Conservation (phyloP, 2,888 invertebrate species). For the Tinea pellionella region DNA sequence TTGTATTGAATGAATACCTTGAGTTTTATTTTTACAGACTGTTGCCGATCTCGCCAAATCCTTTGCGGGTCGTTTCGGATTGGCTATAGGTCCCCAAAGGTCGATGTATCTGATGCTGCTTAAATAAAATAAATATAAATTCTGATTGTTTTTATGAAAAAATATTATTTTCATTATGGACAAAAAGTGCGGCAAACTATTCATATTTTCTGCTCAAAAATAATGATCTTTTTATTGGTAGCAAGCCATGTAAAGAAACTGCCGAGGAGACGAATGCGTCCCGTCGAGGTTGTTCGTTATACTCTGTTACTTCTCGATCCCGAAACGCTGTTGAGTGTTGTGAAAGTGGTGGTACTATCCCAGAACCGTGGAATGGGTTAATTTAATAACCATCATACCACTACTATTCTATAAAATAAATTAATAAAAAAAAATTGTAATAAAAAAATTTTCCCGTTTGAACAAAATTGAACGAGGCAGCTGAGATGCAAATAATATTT, state of each 20-base stretch:
- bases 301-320: too few relatives aligned
- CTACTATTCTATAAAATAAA: neutral
- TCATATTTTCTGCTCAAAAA: neutral
- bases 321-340: too few relatives aligned
- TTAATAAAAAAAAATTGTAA: neutral
- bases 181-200: too few relatives aligned
- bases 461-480: neutral
- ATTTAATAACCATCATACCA: too few relatives aligned
- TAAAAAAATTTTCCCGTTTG: neutral
- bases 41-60: neutral
- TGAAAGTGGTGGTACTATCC: too few relatives aligned
- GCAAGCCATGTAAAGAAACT: too few relatives aligned
- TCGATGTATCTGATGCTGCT: neutral
- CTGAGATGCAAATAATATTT: neutral
- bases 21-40: neutral
- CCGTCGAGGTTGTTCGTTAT: too few relatives aligned
- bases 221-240: too few relatives aligned
- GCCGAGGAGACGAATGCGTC: too few relatives aligned
- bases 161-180: too few relatives aligned
- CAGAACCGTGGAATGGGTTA: too few relatives aligned
- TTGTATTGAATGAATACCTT: neutral
- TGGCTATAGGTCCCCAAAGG: neutral
- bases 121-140: neutral
- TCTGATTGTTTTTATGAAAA: too few relatives aligned
- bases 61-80: neutral